These are phyloP conservation scores for Prunella fulvescens DNA, from an alignment of 2,113 vertebrate species.

Conservation along the genomic window DNA sequence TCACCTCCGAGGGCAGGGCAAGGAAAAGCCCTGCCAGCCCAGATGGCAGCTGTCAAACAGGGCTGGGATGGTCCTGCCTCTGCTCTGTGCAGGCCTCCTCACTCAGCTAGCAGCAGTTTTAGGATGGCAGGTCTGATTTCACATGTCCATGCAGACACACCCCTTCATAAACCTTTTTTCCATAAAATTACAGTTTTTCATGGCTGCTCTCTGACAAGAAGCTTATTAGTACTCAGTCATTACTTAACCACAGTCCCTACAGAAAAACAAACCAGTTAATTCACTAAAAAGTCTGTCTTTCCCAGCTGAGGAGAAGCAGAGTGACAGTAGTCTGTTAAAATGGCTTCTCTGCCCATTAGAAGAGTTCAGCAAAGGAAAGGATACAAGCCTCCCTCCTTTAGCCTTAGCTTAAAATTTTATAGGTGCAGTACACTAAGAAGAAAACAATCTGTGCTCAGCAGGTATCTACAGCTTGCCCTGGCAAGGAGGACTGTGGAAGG, in stretches of 20 bases:
- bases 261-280: neutral
- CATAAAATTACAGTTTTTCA: neutral
- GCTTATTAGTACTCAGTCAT: neutral
- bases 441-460: neutral
- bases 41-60: neutral
- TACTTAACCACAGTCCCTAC: neutral
- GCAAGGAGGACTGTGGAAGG: neutral
- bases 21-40: rapidly evolving
- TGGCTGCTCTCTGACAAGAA: neutral
- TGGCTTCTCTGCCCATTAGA: neutral
- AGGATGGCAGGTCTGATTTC: neutral
- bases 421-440: neutral
- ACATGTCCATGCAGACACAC: neutral
- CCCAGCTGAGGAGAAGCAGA: neutral
- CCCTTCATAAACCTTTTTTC: neutral
- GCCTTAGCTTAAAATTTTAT: neutral
- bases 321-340: neutral
- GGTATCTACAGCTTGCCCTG: neutral
- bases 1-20: rapidly evolving
- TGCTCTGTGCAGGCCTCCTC: neutral
- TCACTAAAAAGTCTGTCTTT: neutral
- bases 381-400: neutral
- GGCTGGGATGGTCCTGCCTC: neutral
- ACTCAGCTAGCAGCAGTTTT: neutral
- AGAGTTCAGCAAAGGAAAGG: neutral